Percentiles rank a stretch among this genome's conserved stretches.
Conservation (phyloP, 2,797 vertebrate genomes). For the Chelidonichthys spinosus region DNA sequence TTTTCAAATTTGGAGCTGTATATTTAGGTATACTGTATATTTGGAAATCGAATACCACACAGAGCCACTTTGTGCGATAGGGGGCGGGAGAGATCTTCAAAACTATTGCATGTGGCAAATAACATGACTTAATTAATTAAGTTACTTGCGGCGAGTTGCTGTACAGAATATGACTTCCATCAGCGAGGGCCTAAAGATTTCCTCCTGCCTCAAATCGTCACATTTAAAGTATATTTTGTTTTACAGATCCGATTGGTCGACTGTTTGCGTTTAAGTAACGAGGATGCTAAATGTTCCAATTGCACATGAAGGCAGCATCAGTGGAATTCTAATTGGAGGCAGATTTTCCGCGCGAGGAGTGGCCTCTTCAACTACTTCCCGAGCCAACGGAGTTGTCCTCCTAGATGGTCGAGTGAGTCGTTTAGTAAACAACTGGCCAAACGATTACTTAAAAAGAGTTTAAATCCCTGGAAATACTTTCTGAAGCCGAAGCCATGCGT, state of each 20-base stretch:
- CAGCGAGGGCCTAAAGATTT: accelerated
- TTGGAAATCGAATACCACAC: background rate
- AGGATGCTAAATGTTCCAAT: conserved; percentile 5
- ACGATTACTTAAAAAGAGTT: background rate
- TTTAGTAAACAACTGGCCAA: conserved; percentile 20
- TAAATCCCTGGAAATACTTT: background rate
- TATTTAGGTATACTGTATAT: background rate
- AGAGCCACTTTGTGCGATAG: conserved; percentile 37
- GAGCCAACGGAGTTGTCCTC: conserved; percentile 25
- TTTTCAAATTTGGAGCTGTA: too few species aligned
- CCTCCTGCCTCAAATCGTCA: background rate
- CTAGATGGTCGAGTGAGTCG: conserved; percentile 33
- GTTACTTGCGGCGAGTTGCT: background rate
- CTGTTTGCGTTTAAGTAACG: accelerated
- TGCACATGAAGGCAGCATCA: conserved; percentile 57
- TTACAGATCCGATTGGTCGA: background rate
- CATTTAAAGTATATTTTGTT: background rate
- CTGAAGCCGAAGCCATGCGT: conserved; percentile 13
- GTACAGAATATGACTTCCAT: background rate
- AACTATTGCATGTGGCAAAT: too few species aligned
- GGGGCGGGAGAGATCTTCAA: conserved; percentile 48
- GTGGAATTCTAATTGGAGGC: conserved; percentile 69
- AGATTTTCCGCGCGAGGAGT: conserved; percentile 69
- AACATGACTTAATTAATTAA: background rate
- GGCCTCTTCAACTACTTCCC: conserved; percentile 47